Evolutionary conservation across 2,113 vertebrate species (phyloP).

Genomic region (Tylochromis polylepis): DNA sequence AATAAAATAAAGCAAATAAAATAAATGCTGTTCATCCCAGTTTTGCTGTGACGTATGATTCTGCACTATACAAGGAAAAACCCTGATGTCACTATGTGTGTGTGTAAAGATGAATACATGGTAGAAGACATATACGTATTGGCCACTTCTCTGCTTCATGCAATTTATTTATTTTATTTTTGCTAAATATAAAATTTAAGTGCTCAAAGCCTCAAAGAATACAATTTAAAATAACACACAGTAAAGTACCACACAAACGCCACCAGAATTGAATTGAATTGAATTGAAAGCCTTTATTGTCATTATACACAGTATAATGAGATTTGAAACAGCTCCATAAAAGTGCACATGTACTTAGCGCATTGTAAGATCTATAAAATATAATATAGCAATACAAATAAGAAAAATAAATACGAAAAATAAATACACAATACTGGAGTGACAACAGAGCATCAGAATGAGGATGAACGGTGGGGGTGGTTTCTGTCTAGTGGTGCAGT

Average conservation of each 20-base stretch:
- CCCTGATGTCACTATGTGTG: rapidly evolving
- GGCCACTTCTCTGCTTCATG: not conserved
- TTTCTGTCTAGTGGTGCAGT: too few species aligned
- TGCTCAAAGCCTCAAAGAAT: not conserved
- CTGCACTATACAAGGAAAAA: not conserved
- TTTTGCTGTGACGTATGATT: rapidly evolving
- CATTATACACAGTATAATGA: too few species aligned
- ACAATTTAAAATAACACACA: not conserved
- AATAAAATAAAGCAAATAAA: rapidly evolving
- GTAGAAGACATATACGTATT: not conserved
- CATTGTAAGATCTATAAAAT: too few species aligned
- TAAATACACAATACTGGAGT: too few species aligned
- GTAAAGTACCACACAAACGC: not conserved
- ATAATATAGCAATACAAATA: too few species aligned
- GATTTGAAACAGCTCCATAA: too few species aligned
- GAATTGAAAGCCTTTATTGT: too few species aligned
- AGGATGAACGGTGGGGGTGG: too few species aligned
- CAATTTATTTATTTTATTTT: not conserved
- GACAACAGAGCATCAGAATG: too few species aligned
- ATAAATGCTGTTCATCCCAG: not conserved
- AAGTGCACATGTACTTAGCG: too few species aligned
- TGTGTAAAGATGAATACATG: not conserved
- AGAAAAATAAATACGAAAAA: too few species aligned
- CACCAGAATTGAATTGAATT: too few species aligned
- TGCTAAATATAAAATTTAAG: not conserved